phyloP scores from a whole-genome alignment of 37 sponge, comb jelly and placozoan genomes.

The Tethya wilhelma region DNA sequence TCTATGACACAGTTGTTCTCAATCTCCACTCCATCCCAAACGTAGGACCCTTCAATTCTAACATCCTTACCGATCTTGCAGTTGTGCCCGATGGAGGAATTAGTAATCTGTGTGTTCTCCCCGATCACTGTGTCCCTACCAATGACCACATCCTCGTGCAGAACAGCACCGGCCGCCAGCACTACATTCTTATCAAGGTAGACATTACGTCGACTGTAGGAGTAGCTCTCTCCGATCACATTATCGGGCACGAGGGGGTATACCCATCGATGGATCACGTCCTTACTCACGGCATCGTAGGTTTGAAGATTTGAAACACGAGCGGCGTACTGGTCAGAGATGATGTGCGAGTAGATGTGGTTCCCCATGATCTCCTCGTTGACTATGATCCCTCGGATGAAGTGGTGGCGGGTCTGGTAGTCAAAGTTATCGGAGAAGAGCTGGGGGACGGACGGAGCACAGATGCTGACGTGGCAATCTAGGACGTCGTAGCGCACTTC shows the following conservation, averaged over 20 bases:
- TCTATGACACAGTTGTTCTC: conserved; percentile 65
- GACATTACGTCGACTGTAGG: conserved; percentile 84
- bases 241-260: conserved; percentile 98
- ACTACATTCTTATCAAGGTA: conserved; percentile 81
- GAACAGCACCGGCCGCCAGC: conserved; percentile 69
- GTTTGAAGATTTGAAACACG: conserved; percentile 89
- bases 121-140: conserved; percentile 74
- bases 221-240: conserved; percentile 67
- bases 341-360: conserved; percentile 88
- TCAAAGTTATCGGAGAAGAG: conserved; percentile 98
- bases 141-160: conserved; percentile 93
- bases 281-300: conserved; percentile 92
- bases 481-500: conserved; percentile 92
- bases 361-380: conserved; percentile 90
- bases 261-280: conserved; percentile 97
- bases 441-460: conserved; percentile 89
- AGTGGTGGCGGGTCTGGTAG: conserved; percentile 92
- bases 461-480: conserved; percentile 93
- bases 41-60: conserved; percentile 79
- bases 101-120: conserved; percentile 64
- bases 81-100: conserved; percentile 87
- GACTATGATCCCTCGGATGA: conserved; percentile 90
- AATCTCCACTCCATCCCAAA: conserved; percentile 91
- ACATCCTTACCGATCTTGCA: conserved; percentile 88
- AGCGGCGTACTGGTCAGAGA: conserved; percentile 94